phyloP scores from a whole-genome alignment of 2,888 invertebrate genomes.

The Galeruca laticollis region DNA sequence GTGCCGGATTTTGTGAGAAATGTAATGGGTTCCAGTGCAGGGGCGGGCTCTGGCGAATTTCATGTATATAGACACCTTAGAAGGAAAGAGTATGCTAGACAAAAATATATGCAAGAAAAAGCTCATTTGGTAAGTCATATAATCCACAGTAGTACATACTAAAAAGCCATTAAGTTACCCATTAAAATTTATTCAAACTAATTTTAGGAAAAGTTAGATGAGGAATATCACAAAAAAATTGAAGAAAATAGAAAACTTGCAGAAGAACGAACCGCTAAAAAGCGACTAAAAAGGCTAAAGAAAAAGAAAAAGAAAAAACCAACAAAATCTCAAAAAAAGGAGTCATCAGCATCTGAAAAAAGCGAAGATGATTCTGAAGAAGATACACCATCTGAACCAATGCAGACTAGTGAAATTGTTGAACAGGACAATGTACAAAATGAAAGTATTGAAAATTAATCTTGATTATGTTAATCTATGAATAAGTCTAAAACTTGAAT shows the following conservation, averaged over 20 bases:
- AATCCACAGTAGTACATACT: not conserved
- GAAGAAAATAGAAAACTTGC: constrained; percentile 79
- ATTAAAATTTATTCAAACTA: constrained; percentile 10
- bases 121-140: constrained; percentile 76
- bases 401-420: constrained; percentile 21
- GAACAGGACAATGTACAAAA: not conserved
- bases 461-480: not conserved
- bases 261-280: constrained; percentile 90
- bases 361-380: constrained; percentile 33
- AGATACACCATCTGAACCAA: not conserved
- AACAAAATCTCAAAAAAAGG: constrained; percentile 43
- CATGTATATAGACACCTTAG: constrained; percentile 97
- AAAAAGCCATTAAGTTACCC: too few relatives aligned
- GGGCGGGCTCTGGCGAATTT: constrained; percentile 99
- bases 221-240: constrained; percentile 83
- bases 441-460: not conserved
- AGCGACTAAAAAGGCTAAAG: constrained; percentile 88
- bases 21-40: constrained; percentile 99
- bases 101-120: constrained; percentile 92
- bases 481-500: too few relatives aligned
- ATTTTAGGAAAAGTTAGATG: constrained; percentile 83
- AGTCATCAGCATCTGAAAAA: constrained; percentile 39
- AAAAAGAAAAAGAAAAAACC: constrained; percentile 66
- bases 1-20: constrained; percentile 97
- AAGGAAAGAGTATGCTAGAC: constrained; percentile 95